These are phyloP conservation scores for Matsumyia berberina DNA, from an alignment of 2,888 invertebrate genomes.

Conservation along the genomic window DNA sequence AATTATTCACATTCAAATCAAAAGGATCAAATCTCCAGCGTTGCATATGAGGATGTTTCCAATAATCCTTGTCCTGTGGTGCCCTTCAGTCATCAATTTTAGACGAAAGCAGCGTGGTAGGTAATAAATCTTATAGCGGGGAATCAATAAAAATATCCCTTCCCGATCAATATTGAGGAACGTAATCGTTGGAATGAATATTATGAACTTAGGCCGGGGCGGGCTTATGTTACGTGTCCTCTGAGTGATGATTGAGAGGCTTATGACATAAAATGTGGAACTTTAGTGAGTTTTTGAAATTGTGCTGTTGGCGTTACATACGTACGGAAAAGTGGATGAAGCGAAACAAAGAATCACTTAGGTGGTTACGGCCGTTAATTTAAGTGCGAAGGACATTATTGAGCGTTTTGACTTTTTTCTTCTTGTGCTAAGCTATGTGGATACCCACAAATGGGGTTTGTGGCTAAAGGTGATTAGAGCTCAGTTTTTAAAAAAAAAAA, in stretches of 20 bases:
- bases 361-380: too few relatives aligned
- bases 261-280: neutral
- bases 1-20: constrained; percentile 36
- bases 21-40: constrained; percentile 9
- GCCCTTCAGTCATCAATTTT: neutral
- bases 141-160: constrained; percentile 6
- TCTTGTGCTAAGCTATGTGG: too few relatives aligned
- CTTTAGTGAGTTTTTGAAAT: neutral
- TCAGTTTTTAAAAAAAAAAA: too few relatives aligned
- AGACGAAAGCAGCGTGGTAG: neutral
- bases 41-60: neutral
- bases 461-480: too few relatives aligned
- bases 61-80: constrained; percentile 13
- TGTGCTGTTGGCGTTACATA: neutral
- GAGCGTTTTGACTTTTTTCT: too few relatives aligned
- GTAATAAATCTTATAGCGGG: constrained; percentile 19
- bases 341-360: too few relatives aligned
- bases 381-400: too few relatives aligned
- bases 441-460: too few relatives aligned
- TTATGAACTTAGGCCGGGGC: neutral
- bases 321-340: neutral
- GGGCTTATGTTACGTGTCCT: neutral
- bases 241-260: neutral
- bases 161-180: constrained; percentile 16
- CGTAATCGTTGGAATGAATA: neutral